Conservation (phyloP, 2,113 vertebrate species). For the Cervus canadensis region DNA sequence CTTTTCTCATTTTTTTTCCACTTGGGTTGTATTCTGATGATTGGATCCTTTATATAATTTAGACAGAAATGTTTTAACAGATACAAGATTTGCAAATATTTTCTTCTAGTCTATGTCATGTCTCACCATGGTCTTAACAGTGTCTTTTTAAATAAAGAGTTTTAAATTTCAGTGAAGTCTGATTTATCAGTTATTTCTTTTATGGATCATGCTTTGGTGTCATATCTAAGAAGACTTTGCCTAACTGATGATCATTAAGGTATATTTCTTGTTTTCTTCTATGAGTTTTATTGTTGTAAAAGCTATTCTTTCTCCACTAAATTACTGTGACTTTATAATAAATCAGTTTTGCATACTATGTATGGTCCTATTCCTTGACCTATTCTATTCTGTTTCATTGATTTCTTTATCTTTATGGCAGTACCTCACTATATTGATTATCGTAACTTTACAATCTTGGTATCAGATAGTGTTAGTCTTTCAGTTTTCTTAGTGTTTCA, state of each 20-base stretch:
- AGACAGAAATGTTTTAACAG: neutral
- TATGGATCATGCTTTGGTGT: neutral
- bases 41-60: neutral
- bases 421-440: neutral
- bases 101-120: neutral
- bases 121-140: neutral
- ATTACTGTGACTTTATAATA: neutral
- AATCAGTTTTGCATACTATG: neutral
- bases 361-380: neutral
- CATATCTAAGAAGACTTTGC: neutral
- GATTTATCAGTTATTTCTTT: neutral
- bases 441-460: neutral
- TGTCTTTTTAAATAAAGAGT: neutral
- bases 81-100: neutral
- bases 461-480: neutral
- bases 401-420: neutral
- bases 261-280: neutral
- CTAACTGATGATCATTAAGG: neutral
- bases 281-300: neutral
- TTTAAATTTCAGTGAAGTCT: neutral
- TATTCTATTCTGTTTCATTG: neutral
- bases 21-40: neutral
- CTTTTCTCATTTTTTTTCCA: neutral
- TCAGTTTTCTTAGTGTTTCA: neutral
- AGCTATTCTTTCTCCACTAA: neutral